Evolutionary conservation across 2,113 vertebrate species (phyloP).

Genomic region (cat (Felis catus)): DNA sequence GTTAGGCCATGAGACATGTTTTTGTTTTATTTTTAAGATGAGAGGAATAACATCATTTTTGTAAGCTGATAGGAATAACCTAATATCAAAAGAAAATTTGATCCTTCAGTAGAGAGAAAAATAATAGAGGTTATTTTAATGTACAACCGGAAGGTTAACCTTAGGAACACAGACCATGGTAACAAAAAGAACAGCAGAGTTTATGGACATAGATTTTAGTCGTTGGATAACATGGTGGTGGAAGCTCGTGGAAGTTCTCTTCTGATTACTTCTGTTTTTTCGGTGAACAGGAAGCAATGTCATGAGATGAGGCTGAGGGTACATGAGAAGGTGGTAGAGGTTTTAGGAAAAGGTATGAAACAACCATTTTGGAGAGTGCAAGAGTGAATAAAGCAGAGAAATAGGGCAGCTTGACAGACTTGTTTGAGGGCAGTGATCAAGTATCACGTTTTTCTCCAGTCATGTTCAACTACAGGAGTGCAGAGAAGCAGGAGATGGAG

Average conservation of each 20-base stretch:
- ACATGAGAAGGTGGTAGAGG: neutral
- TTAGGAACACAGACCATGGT: neutral
- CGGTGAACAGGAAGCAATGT: neutral
- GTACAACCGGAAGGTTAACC: neutral
- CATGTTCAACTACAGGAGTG: neutral
- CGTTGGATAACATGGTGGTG: neutral
- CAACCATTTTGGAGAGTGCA: neutral
- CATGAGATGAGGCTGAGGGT: neutral
- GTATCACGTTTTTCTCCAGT: neutral
- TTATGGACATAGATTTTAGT: neutral
- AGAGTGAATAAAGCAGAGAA: neutral
- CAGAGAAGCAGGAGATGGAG: neutral
- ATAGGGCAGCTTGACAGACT: neutral
- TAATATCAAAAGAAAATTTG: neutral
- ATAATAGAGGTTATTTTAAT: neutral
- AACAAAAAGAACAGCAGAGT: neutral
- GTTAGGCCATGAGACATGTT: neutral
- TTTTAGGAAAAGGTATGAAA: neutral
- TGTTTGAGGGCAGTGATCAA: neutral
- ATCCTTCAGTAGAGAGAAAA: neutral
- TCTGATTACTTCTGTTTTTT: neutral
- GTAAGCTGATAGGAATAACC: neutral
- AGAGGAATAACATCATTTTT: neutral
- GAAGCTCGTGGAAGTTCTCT: neutral
- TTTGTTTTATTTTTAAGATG: constrained; percentile 31